Base-by-base conservation (phyloP, 1,140 invertebrate species). In the Drosophila carrolli region DNA sequence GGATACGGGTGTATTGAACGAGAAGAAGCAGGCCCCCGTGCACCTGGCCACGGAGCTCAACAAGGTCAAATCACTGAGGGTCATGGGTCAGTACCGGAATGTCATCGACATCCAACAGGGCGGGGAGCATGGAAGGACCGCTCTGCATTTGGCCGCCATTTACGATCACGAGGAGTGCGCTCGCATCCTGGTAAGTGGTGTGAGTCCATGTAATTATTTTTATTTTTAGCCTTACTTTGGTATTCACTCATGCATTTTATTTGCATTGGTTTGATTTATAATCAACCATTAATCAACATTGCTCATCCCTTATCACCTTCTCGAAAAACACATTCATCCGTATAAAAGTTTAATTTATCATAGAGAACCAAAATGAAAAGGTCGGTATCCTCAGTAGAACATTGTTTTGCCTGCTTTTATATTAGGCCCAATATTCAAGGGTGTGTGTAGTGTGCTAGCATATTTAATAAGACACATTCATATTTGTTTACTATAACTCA, bases 101-200 rank as follows among this genome's bases (percentile, higher is more conserved):
- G 93, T 94, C 70, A 94, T 97, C 35, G 94, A 97, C 81, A 94
- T 96, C 1, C 94, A 95, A 70, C 94, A 96, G 65, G 95, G 95
- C 0, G 96, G 96, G 1, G 96, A 97, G 84, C 96, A 96, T 73
- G 96, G 96, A 9, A 92, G 95, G 37, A 97, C 96, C 0, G 96
- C 96, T 0, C 93, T 97, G 1, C 97, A 97, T 83, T 93, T 97
- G 47, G 96, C 96, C 7, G 96, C 96, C 6, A 96, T 96, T 57
- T 95, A 96, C 73, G 96, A 98, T 92, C 94, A 96, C 82, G 96
- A 96, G 56, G 94, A 96, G 75, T 96, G 96, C 88, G 96, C 96
- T 16, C 94, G 94, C 81, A 95, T 97, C 75, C 92, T 97, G 93
- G 96, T 97, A 94, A 94, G 94, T 83, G 78, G 80, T 74, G 84